Percentiles rank a stretch among this genome's conserved stretches.
These are phyloP conservation scores for Brachynemurus nebulosus DNA, from an alignment of 2,888 invertebrate species.

Conservation along the genomic window DNA sequence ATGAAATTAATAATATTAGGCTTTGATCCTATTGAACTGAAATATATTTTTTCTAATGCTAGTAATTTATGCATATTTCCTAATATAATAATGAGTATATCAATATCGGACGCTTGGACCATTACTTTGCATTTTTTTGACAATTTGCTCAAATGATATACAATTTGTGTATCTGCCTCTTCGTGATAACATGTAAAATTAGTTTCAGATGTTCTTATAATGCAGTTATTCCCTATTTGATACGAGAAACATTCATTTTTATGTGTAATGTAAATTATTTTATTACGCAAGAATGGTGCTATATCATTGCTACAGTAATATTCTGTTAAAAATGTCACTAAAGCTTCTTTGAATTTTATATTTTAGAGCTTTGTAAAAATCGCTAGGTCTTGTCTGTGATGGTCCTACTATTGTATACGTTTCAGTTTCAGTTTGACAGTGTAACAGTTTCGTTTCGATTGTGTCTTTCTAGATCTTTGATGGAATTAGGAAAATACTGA, in stretches of 20 bases:
- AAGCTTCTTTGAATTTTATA: slow-evolving; percentile 18
- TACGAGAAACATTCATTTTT: slow-evolving; percentile 10
- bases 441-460: slow-evolving; percentile 14
- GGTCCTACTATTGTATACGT: slow-evolving; percentile 18
- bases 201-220: slow-evolving; percentile 8
- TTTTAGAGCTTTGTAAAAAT: slow-evolving; percentile 18
- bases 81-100: slow-evolving; percentile 14
- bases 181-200: slow-evolving; percentile 13
- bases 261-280: slow-evolving; percentile 11
- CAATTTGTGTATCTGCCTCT: slow-evolving; percentile 15
- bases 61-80: slow-evolving; percentile 14
- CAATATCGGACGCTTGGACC: slow-evolving; percentile 15
- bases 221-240: neutral
- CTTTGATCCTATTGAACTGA: slow-evolving; percentile 2
- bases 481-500: slow-evolving; percentile 21
- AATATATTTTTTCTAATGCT: slow-evolving; percentile 9
- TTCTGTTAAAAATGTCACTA: slow-evolving; percentile 16
- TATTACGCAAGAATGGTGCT: slow-evolving; percentile 15
- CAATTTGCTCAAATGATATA: slow-evolving; percentile 13
- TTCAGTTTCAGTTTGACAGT: no score
- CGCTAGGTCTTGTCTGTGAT: slow-evolving; percentile 17
- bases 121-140: slow-evolving; percentile 10
- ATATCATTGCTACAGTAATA: slow-evolving; percentile 16
- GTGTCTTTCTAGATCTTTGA: slow-evolving; percentile 21
- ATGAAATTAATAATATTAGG: slow-evolving; percentile 9